A percentile compares a stretch with the other conserved stretches of the same genome.
Evolutionary conservation across 2,888 invertebrate genomes (phyloP).

Genomic region (Ferrisia virgata): DNA sequence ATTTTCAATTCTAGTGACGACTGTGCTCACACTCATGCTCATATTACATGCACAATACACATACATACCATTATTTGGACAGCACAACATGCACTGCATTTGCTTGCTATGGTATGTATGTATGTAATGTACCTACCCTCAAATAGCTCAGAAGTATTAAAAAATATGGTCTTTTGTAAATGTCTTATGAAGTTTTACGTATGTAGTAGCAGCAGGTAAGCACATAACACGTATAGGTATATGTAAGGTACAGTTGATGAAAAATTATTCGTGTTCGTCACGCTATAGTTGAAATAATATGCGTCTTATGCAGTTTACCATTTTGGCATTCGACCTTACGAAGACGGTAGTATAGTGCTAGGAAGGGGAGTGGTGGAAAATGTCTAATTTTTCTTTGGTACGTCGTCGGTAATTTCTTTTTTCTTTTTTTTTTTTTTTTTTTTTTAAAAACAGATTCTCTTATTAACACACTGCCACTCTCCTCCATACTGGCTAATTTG

Average conservation of each 20-base stretch:
- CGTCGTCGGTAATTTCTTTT: background rate
- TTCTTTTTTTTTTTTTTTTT: background rate
- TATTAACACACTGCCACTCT: background rate
- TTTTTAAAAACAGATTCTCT: background rate
- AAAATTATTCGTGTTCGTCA: background rate
- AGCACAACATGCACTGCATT: too few relatives aligned
- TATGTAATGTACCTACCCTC: too few relatives aligned
- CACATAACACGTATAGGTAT: background rate
- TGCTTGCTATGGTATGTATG: too few relatives aligned
- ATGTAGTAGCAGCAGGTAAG: too few relatives aligned
- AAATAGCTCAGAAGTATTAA: too few relatives aligned
- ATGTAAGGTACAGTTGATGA: background rate
- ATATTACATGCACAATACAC: too few relatives aligned
- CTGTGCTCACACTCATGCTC: too few relatives aligned
- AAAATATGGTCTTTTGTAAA: background rate
- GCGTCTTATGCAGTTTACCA: background rate
- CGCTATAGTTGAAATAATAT: background rate
- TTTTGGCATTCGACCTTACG: background rate
- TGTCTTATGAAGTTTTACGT: too few relatives aligned
- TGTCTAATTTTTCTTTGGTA: background rate
- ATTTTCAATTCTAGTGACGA: too few relatives aligned
- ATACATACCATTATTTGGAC: too few relatives aligned
- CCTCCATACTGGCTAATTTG: too few relatives aligned
- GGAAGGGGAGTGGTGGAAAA: background rate
- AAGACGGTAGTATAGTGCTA: background rate